Conservation (phyloP, 2,797 vertebrate genomes). For the Lepilemur ruficaudatus region DNA sequence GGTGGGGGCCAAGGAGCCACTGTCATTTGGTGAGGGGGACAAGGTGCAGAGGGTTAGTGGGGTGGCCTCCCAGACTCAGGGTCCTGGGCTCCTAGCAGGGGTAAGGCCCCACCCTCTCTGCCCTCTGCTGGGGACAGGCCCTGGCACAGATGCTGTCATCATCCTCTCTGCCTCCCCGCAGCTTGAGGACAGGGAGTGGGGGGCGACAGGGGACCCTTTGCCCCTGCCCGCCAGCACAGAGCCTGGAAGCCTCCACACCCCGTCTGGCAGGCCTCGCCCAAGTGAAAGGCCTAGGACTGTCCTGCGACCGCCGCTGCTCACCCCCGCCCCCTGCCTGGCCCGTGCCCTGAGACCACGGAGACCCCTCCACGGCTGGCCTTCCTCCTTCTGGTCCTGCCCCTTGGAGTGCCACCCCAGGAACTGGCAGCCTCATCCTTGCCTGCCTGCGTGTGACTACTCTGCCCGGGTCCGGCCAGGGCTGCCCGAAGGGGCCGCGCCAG, state of each 20-base stretch:
- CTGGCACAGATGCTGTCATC: too few relatives aligned
- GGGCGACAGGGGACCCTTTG: too few relatives aligned
- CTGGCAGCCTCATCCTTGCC: background rate
- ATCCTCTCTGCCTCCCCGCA: too few relatives aligned
- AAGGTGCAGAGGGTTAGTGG: background rate
- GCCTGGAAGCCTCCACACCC: background rate
- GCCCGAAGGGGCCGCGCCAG: too few relatives aligned
- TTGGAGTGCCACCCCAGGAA: fast-evolving
- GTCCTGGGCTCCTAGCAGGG: background rate
- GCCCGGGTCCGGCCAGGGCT: background rate
- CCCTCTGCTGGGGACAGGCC: background rate
- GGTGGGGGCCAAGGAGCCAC: background rate
- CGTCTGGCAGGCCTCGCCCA: background rate
- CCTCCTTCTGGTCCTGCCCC: too few relatives aligned
- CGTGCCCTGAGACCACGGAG: background rate
- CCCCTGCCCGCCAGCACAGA: background rate
- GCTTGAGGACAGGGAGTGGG: background rate
- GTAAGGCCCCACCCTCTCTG: too few relatives aligned
- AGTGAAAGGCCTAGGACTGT: background rate
- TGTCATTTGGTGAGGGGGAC: background rate
- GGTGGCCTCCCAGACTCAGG: background rate
- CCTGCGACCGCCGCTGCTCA: fast-evolving
- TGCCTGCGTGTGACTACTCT: background rate
- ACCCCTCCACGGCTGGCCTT: background rate
- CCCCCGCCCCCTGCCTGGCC: background rate